Base-by-base conservation (phyloP, 2,797 vertebrate genomes). In the Leptatherina wallacei region DNA sequence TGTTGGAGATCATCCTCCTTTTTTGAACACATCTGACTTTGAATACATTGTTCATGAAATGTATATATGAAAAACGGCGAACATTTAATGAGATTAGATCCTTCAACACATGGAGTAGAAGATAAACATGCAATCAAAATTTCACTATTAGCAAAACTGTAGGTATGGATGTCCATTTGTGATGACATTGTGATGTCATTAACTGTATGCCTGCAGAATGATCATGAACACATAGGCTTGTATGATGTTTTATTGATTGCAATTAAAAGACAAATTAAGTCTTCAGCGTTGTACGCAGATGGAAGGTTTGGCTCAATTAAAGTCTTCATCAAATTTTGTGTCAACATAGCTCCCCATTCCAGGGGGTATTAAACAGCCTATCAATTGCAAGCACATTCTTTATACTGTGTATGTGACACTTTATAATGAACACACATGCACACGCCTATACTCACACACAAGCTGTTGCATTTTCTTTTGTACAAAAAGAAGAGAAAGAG, bases 201-300 rank as follows among this genome's bases (percentile, higher is more conserved):
- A 65, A 61, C 35, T 51, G 16, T 63, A 56, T 16, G 52, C 3
- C 52, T 0, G 13, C 11, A 57, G 22, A 81, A 54, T 35, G 57
- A 57, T 81, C 27, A 57, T 30, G n/a, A 61, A n/a, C n/a, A 60
- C 71, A 60, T 29, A 2, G 11, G 12, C 14, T 72, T 1, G 8
- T 55, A 64, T 78, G 52, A 63, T 0, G 3, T 52, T 67, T 73
- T 67, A 79, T 73, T 82, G 71, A 74, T 76, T 68, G 68, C 70
- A 75, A 63, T 83, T 84, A 80, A 86, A 85, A 62, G 58, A 13
- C 18, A 68, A 69, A 81, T 85, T 36, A 66, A 20, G 33, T 66
- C 35, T 69, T 20, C 51, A 40, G 30, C 54, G 29, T 80, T 18
- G 30, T 51, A 55, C 49, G 42, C 69, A 80, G 67, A 71, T 62